Base-by-base conservation (phyloP, 1,140 invertebrate genomes). In the Capitella teleta region DNA sequence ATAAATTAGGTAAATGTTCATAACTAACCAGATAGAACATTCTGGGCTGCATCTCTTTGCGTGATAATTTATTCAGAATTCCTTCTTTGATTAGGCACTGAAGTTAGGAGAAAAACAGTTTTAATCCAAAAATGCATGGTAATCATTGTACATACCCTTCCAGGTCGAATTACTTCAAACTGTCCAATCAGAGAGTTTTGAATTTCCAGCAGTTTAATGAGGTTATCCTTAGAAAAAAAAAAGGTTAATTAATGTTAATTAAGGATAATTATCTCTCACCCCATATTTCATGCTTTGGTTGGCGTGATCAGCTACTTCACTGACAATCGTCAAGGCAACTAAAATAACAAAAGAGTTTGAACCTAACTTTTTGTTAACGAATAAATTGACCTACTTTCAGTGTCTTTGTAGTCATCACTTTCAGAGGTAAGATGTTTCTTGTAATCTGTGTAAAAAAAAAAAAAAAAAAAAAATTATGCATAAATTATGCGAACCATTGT, bases 231-330 rank as follows among this genome's bases (percentile, higher is more conserved):
- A 8, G 8, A 40, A 19, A 40, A 19, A 40, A 10, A 34, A 34
- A 34, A 34, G 36, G 21, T 6, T 37, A 37, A 5, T 37, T 5
- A n/a, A 37, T n/a, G 36, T 16, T 16, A 38, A 38, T 16, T 8
- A 2, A 16, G 16, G 38, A 8, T 6, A 54, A 12, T 37, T n/a
- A 8, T 41, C 10, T 66, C 75, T 73, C 67, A 80, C 79, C 55
- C 74, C 76, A 56, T 77, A 65, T 54, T 80, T 78, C 72, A 84
- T 81, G 32, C 78, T 81, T 58, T 81, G 77, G 61, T 86, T 84
- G 5, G 82, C 82, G 68, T 85, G 83, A 62, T 82, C 78, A 6
- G 83, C 82, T n/a, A 84, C 83, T 49, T 78, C 78, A 60, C 77
- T 79, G 24, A 85, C 83, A 56, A 86, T 79, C 43, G 76, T 73